These are phyloP conservation scores for Aplysina aerophoba DNA, from an alignment of 37 sponge, comb jelly and placozoan genomes.

Conservation along the genomic window DNA sequence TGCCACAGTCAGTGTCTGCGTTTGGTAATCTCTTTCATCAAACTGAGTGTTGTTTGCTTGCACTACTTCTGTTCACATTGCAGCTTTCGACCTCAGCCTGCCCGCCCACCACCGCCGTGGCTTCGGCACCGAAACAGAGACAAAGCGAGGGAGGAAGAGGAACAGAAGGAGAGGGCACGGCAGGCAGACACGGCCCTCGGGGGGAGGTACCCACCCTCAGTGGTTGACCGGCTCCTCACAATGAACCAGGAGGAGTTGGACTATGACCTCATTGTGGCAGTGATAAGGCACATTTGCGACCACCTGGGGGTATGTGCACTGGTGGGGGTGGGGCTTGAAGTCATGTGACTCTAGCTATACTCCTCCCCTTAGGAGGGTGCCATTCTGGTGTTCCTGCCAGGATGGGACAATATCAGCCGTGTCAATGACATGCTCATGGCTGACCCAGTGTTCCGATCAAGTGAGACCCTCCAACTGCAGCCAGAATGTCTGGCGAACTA, in stretches of 20 bases:
- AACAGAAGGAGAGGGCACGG: constrained; percentile 16
- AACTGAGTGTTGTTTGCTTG: too few relatives aligned
- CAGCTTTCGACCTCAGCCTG: constrained; percentile 36
- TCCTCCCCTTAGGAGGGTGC: constrained; percentile 59
- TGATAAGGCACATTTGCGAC: constrained; percentile 51
- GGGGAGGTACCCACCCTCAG: constrained; percentile 31
- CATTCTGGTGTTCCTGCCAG: constrained; percentile 73
- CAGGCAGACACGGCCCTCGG: constrained; percentile 44
- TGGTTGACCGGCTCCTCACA: constrained; percentile 36
- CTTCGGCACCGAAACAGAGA: constrained; percentile 39
- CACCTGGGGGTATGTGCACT: constrained; percentile 16
- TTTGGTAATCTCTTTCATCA: too few relatives aligned
- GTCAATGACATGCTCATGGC: constrained; percentile 59
- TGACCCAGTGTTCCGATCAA: constrained; percentile 54
- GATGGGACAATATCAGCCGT: constrained; percentile 76
- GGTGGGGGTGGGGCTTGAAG: neutral
- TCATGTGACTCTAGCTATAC: neutral
- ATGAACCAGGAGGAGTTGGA: constrained; percentile 49
- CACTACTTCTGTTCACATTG: too few relatives aligned
- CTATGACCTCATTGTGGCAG: constrained; percentile 38
- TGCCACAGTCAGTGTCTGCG: constrained; percentile 29
- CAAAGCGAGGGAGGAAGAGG: neutral
- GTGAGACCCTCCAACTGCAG: too few relatives aligned
- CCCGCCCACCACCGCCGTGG: constrained; percentile 21
- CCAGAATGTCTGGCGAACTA: too few relatives aligned